Evolutionary conservation across 2,888 invertebrate species (phyloP).

Genomic region (Oscheius sp.): DNA sequence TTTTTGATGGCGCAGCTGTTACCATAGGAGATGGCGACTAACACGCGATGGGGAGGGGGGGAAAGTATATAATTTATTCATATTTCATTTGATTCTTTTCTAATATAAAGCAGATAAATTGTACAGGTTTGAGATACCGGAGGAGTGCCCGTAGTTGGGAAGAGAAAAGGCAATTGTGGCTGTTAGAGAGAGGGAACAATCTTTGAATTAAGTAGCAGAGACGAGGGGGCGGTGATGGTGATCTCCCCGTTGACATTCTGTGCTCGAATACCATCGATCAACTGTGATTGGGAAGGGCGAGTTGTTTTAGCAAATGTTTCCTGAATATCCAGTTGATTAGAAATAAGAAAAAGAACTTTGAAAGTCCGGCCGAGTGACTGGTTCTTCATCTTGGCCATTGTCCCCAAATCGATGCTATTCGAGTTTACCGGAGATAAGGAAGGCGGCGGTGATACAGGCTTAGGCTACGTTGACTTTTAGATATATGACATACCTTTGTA

Average conservation of each 20-base stretch:
- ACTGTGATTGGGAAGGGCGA: neutral
- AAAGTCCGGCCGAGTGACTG: slow-evolving; percentile 16
- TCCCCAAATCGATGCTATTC: slow-evolving; percentile 13
- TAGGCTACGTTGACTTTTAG: neutral
- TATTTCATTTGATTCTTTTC: neutral
- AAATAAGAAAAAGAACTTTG: neutral
- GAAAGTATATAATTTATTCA: neutral
- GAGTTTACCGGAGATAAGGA: slow-evolving; percentile 11
- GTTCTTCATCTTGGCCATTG: slow-evolving; percentile 19
- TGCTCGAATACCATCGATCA: slow-evolving; percentile 15
- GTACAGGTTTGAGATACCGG: slow-evolving; percentile 20
- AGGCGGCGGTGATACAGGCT: slow-evolving; percentile 7
- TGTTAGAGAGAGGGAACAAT: slow-evolving; percentile 18
- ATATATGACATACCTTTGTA: neutral
- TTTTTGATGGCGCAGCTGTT: no score
- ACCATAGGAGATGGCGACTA: no score
- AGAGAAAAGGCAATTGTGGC: neutral
- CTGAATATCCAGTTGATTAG: neutral
- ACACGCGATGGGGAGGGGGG: no score
- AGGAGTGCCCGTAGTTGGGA: slow-evolving; percentile 8
- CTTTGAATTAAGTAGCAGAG: neutral
- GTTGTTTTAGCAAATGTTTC: neutral
- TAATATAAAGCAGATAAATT: neutral
- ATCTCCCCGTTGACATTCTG: slow-evolving; percentile 3
- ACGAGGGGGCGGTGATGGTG: slow-evolving; percentile 3